Conservation (phyloP, 2,113 vertebrate genomes). For the Carlito syrichta region DNA sequence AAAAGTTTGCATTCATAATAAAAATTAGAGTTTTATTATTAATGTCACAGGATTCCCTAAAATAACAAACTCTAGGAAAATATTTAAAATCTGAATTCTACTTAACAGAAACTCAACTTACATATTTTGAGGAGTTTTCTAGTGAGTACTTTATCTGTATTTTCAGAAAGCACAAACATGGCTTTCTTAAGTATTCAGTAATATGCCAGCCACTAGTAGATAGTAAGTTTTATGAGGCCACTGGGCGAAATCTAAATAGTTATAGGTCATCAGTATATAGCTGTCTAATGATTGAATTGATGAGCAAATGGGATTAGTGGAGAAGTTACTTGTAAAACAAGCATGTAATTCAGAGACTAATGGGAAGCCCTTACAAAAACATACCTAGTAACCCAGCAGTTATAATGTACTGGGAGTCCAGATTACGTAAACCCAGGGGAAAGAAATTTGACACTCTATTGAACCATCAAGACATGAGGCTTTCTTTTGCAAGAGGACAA, state of each 20-base stretch:
- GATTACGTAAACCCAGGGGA: background rate
- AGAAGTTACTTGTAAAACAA: background rate
- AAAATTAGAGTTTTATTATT: conserved; percentile 1
- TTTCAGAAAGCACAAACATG: background rate
- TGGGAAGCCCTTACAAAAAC: background rate
- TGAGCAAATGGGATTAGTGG: background rate
- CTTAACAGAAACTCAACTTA: background rate
- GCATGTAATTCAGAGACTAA: background rate
- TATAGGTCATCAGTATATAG: background rate
- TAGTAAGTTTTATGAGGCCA: background rate
- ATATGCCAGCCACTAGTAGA: background rate
- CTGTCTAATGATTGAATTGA: background rate
- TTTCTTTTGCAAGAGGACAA: background rate
- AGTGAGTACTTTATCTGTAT: background rate
- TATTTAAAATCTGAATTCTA: conserved; percentile 9
- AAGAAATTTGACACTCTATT: background rate
- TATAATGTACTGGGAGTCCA: background rate
- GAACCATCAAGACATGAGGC: background rate
- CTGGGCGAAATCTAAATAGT: background rate
- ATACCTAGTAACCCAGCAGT: background rate
- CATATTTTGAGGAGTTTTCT: background rate
- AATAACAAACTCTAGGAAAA: background rate
- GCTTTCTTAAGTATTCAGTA: background rate
- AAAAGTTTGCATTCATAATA: background rate
- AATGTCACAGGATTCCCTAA: background rate